These are phyloP conservation scores for Athene noctua DNA, from an alignment of 2,113 vertebrate genomes.

Conservation along the genomic window DNA sequence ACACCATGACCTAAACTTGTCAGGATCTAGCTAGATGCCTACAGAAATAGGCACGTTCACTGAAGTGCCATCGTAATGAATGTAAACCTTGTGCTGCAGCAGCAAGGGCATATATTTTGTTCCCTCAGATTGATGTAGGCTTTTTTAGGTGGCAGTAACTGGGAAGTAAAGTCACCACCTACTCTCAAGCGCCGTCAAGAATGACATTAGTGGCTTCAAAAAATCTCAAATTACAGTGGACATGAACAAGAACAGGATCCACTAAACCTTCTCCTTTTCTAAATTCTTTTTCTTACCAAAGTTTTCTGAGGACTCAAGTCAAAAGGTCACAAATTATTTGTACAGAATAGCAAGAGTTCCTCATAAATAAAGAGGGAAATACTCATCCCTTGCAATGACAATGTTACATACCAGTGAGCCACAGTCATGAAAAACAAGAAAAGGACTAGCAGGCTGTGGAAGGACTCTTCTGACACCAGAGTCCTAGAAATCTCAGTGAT, in stretches of 20 bases:
- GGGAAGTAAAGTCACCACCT: background rate
- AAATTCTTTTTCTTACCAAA: background rate
- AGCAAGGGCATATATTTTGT: fast-evolving
- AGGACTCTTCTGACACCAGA: background rate
- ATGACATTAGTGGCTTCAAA: background rate
- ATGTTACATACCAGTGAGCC: background rate
- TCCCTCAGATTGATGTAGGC: background rate
- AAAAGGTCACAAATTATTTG: background rate
- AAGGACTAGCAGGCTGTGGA: background rate
- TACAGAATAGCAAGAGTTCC: background rate
- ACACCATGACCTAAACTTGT: background rate
- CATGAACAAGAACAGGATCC: background rate
- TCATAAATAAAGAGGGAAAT: background rate
- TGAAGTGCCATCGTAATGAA: background rate
- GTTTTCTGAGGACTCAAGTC: background rate
- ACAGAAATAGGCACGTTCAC: background rate
- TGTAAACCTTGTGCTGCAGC: background rate
- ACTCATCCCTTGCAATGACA: background rate
- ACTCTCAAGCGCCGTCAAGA: background rate
- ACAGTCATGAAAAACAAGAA: background rate
- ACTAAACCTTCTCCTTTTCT: background rate
- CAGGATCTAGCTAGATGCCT: background rate
- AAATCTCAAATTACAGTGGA: background rate
- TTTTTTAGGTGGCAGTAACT: background rate
- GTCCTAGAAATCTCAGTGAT: background rate